Conservation (phyloP, 2,113 vertebrate species). For the Pithys albifrons region DNA sequence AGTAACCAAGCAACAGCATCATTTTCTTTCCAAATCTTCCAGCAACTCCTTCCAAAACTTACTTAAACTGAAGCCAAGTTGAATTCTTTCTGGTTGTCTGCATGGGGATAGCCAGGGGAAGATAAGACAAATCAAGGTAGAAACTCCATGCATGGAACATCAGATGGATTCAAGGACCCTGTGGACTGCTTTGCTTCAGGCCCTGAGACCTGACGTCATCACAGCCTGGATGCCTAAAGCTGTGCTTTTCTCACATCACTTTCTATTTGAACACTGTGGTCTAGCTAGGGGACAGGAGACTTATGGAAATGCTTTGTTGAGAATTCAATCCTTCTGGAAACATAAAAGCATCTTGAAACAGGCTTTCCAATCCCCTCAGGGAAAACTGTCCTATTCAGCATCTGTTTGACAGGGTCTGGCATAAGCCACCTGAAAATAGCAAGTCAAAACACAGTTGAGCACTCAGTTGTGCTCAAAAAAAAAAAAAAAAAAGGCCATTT, state of each 20-base stretch:
- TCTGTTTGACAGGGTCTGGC: not conserved
- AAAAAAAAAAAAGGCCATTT: not conserved
- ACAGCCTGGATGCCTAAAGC: not conserved
- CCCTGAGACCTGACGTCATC: not conserved
- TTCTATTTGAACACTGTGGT: not conserved
- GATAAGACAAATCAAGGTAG: slow-evolving; percentile 8
- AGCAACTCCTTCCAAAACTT: slow-evolving; percentile 36
- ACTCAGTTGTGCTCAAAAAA: not conserved
- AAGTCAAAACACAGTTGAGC: not conserved
- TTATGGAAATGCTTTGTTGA: not conserved
- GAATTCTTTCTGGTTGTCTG: slow-evolving; percentile 10
- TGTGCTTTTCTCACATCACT: not conserved
- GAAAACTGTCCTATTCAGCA: not conserved
- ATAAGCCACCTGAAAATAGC: not conserved
- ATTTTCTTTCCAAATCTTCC: slow-evolving; percentile 32
- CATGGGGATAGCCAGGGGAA: not conserved
- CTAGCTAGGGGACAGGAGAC: not conserved
- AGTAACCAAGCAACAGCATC: not conserved
- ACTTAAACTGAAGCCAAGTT: slow-evolving; percentile 5
- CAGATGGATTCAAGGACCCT: not conserved
- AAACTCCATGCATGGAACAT: not conserved
- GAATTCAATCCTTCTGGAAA: not conserved
- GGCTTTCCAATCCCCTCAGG: not conserved
- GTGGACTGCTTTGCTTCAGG: not conserved
- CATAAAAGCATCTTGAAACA: not conserved